A percentile compares a stretch with the other conserved stretches of the same genome.
phyloP scores from a whole-genome alignment of 1,140 invertebrate genomes.

The Danaus melanippus region DNA sequence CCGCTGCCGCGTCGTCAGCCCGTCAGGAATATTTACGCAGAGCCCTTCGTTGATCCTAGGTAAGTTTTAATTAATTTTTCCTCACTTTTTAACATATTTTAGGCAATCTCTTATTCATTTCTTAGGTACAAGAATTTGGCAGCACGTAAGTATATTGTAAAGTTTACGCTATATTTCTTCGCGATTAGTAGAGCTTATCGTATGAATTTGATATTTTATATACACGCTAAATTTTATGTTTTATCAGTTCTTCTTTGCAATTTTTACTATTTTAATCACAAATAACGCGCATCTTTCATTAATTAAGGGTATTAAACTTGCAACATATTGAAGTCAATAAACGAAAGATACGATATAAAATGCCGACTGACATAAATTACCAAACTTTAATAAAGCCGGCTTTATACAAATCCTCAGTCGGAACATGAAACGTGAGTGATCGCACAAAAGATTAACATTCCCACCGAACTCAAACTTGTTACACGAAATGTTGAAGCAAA shows the following conservation, averaged over 20 bases:
- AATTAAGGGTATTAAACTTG: slow-evolving; percentile 3
- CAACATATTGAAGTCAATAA: slow-evolving; percentile 27
- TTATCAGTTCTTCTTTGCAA: no score
- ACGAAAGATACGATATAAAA: slow-evolving; percentile 35
- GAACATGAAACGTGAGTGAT: slow-evolving; percentile 31
- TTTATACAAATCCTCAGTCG: slow-evolving; percentile 27
- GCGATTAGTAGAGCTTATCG: no score
- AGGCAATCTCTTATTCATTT: no score
- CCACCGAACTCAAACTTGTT: slow-evolving; percentile 10
- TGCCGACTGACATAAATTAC: slow-evolving; percentile 39
- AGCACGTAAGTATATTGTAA: no score
- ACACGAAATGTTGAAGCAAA: slow-evolving; percentile 2
- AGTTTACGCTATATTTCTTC: no score
- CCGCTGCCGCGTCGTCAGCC: slow-evolving; percentile 68
- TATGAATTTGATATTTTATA: no score
- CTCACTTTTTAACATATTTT: not conserved
- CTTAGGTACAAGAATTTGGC: no score
- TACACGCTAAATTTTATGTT: no score
- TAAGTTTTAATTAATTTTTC: slow-evolving; percentile 35
- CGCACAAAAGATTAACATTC: slow-evolving; percentile 16
- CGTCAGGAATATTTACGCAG: slow-evolving; percentile 69
- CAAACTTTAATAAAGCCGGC: slow-evolving; percentile 43
- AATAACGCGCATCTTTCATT: no score
- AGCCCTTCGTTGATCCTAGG: slow-evolving; percentile 72
- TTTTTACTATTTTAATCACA: no score